A percentile compares a stretch with the other conserved stretches of the same genome.
Evolutionary conservation across 2,888 invertebrate genomes (phyloP).

Genomic region (Xanthorhoe spadicearia): DNA sequence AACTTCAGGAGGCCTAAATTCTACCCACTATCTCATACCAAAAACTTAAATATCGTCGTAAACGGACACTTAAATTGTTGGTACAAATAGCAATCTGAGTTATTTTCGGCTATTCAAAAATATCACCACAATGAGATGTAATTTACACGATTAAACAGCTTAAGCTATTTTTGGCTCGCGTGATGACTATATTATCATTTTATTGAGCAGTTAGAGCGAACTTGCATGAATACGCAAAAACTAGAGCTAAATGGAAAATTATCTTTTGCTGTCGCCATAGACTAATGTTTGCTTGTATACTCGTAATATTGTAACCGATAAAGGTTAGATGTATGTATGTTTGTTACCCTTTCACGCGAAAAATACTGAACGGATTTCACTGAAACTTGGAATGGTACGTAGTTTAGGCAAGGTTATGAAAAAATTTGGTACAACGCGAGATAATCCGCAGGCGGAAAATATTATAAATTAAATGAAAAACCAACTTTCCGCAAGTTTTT

Average conservation of each 20-base stretch:
- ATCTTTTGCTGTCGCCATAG: not conserved
- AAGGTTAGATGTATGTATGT: too few species aligned
- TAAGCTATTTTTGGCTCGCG: constrained; percentile 16
- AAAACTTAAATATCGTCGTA: not conserved
- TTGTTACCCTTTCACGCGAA: too few species aligned
- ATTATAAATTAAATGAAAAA: not conserved
- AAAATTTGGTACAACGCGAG: too few species aligned
- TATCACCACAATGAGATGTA: constrained; percentile 21
- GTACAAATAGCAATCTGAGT: not conserved
- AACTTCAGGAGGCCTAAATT: too few species aligned
- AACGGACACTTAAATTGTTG: not conserved
- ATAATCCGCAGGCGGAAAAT: not conserved
- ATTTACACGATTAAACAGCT: constrained; percentile 23
- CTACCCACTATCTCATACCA: too few species aligned
- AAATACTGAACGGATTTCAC: too few species aligned
- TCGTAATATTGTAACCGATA: too few species aligned
- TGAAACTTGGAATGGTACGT: too few species aligned
- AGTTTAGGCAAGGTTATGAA: too few species aligned
- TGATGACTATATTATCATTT: not conserved
- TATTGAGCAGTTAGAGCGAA: constrained; percentile 9
- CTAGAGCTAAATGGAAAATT: not conserved
- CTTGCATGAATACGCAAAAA: not conserved
- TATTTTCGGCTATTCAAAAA: constrained; percentile 16
- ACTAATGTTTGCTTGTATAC: too few species aligned
- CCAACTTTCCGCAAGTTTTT: not conserved